phyloP scores from a whole-genome alignment of 2,888 invertebrate genomes.

The Opisthograptis luteolata region DNA sequence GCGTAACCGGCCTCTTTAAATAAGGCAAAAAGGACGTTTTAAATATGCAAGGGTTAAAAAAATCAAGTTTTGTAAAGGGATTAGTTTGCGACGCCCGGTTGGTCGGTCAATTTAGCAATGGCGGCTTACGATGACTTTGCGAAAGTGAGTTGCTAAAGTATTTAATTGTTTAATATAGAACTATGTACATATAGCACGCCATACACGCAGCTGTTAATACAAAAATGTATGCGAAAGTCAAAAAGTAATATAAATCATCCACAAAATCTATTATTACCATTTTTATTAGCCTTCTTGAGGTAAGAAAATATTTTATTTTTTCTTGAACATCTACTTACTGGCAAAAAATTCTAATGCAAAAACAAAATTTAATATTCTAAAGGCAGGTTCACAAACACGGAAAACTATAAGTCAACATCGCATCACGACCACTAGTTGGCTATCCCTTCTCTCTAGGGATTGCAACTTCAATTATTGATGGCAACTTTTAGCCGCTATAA shows the following conservation, averaged over 20 bases:
- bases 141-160: conserved; percentile 2
- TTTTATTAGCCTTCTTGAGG: no score
- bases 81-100: conserved; percentile 65
- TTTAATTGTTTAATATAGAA: no score
- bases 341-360: no score
- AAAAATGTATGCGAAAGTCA: no score
- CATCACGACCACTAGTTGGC: conserved; percentile 52
- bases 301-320: conserved; percentile 12
- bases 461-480: conserved; percentile 81
- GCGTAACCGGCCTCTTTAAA: conserved; percentile 19
- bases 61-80: conserved; percentile 65
- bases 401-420: conserved; percentile 36
- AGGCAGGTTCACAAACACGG: conserved; percentile 12
- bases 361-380: conserved; percentile 20
- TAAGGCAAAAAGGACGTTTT: conserved; percentile 18
- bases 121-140: conserved; percentile 47
- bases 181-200: no score
- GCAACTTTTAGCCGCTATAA: conserved; percentile 79
- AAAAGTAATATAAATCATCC: no score
- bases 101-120: conserved; percentile 58
- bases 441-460: conserved; percentile 71
- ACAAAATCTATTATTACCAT: no score
- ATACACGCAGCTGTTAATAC: no score
- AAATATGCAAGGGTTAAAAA: conserved; percentile 59
- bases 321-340: no score